These are phyloP conservation scores for Dendrophyllia cribrosa DNA, from an alignment of 64 coral and sea anemone species.

Conservation along the genomic window DNA sequence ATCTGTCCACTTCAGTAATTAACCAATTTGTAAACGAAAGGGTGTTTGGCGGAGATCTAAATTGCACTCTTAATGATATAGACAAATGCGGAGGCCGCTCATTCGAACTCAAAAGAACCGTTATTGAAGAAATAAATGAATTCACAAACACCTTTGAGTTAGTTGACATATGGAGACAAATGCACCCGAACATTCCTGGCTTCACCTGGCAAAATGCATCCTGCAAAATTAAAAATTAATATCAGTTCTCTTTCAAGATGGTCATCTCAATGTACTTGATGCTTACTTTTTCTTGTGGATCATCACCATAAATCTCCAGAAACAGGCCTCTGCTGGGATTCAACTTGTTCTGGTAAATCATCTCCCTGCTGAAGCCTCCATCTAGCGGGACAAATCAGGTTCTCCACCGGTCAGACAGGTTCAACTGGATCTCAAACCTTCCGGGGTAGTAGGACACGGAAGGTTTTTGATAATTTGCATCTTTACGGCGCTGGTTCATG, in stretches of 20 bases:
- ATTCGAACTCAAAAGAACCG: too few species aligned
- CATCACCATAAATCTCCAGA: slow-evolving; percentile 34
- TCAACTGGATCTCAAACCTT: slow-evolving; percentile 14
- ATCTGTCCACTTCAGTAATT: too few species aligned
- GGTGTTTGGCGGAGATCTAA: too few species aligned
- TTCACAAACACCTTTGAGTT: too few species aligned
- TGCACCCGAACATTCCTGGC: too few species aligned
- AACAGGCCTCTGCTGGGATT: slow-evolving; percentile 5
- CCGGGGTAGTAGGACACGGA: neutral
- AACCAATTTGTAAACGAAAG: too few species aligned
- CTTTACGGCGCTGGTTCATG: neutral
- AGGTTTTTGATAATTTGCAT: neutral
- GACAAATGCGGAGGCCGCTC: too few species aligned
- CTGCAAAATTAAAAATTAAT: too few species aligned
- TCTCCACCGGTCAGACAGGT: slow-evolving; percentile 21
- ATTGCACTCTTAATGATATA: too few species aligned
- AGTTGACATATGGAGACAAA: too few species aligned
- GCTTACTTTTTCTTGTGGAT: neutral
- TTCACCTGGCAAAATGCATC: too few species aligned
- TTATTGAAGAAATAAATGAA: too few species aligned
- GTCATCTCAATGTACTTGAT: slow-evolving; percentile 37
- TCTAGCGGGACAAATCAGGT: slow-evolving; percentile 13
- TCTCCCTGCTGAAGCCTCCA: slow-evolving; percentile 9
- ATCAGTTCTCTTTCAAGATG: slow-evolving; percentile 3
- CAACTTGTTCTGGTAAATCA: neutral